Base-by-base conservation (phyloP, 53 echinoderm and acorn worm genomes). In the Crossaster papposus region DNA sequence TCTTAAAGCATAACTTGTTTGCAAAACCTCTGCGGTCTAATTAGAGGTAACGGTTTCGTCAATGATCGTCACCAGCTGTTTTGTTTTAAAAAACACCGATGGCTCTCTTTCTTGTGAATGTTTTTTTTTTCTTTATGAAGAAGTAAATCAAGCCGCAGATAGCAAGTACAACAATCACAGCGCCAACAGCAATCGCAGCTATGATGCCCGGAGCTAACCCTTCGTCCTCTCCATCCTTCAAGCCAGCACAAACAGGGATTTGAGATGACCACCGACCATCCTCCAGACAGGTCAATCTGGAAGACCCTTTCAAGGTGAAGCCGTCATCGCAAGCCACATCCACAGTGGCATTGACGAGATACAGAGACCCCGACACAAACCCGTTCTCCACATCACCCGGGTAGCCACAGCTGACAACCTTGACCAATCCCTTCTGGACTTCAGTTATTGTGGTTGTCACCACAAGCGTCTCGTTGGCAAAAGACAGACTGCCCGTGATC, bases 351-450 rank as follows among this genome's bases (percentile, higher is more conserved):
- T 84, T 84, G 9, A 90, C 90, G 2, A 83, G 79, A 54, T 80
- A 93, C 54, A 92, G 90, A 38, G 73, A 70, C 33, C 89, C 91
- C 0, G 62, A 37, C 33, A 85, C 33, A 2, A 9, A 26, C 31
- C 91, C 93, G 83, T 93, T 91, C 29, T 80, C 44, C 44, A 44
- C 44, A 44, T 44, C 44, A n/a, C 91, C 91, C 14, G 91, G 93
- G 37, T 62, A 91, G 13, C 93, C 93, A 80, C 93, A 93, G 51
- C 88, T 93, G 22, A 91, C 81, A 0, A 93, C 68, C 79, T 91
- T 93, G 51, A 91, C 81, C 1, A 87, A 86, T 18, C 68, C 53
- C 70, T 93, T 79, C 71, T 81, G 51, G 38, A 93, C 80, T 11
- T 73, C 38, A 34, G 80, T 32, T 7, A 88, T 77, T 4, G 54